A percentile compares a stretch with the other conserved stretches of the same genome.
These are phyloP conservation scores for Rhadinocentrus ornatus DNA, from an alignment of 2,797 vertebrate species.

Conservation along the genomic window DNA sequence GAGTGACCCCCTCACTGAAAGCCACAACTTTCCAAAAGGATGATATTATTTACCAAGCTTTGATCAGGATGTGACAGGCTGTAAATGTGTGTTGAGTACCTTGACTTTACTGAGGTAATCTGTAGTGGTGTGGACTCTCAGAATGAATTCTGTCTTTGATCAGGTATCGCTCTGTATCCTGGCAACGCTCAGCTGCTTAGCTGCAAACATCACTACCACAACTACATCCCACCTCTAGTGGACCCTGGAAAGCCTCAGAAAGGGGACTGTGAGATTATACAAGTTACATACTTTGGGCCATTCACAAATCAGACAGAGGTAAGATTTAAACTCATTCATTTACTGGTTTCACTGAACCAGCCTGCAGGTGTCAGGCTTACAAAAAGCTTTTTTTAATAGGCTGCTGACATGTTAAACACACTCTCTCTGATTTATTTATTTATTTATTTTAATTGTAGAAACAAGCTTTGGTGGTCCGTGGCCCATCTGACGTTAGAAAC, in stretches of 20 bases:
- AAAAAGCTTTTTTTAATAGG: neutral
- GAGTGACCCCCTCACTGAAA: too few species aligned
- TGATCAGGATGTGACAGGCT: neutral
- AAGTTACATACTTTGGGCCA: conserved; percentile 89
- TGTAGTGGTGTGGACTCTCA: too few species aligned
- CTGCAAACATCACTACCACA: conserved; percentile 91
- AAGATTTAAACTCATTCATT: conserved; percentile 21
- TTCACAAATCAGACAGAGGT: conserved; percentile 90
- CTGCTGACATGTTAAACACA: neutral
- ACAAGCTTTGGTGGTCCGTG: conserved; percentile 89
- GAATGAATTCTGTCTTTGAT: neutral
- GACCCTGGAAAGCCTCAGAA: conserved; percentile 84
- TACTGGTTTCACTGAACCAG: neutral
- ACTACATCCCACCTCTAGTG: conserved; percentile 89
- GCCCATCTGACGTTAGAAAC: conserved; percentile 91
- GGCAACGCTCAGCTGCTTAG: conserved; percentile 90
- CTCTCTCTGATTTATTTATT: neutral
- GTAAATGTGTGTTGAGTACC: neutral
- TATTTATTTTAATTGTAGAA: conserved; percentile 76
- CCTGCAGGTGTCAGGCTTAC: neutral
- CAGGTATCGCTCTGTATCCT: conserved; percentile 94
- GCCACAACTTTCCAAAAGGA: too few species aligned
- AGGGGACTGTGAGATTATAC: conserved; percentile 82
- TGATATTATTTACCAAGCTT: too few species aligned
- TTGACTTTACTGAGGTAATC: too few species aligned